phyloP scores from a whole-genome alignment of 2,113 vertebrate genomes.

The Zosterops lateralis region DNA sequence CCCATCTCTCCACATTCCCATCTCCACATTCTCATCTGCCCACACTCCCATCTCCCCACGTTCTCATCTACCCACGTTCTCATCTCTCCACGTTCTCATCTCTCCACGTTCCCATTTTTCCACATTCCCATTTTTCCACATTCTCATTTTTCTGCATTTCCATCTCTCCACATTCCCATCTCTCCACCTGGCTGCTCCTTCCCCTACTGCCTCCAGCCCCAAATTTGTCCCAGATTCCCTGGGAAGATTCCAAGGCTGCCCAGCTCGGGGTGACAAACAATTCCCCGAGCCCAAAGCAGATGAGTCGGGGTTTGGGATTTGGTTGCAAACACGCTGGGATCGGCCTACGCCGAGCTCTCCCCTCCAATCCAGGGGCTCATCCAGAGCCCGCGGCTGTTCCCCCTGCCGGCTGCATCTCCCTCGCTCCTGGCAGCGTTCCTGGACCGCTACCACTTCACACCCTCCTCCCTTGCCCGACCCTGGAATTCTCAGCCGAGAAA shows the following conservation, averaged over 20 bases:
- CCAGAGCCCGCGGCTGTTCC: not conserved
- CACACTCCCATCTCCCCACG: not conserved
- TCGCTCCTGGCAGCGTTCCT: not conserved
- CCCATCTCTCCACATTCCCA: not conserved
- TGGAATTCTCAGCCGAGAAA: not conserved
- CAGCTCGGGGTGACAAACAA: accelerated
- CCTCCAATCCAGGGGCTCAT: not conserved
- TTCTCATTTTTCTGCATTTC: no score
- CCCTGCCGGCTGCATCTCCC: not conserved
- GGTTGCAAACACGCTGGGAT: accelerated
- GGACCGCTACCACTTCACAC: not conserved
- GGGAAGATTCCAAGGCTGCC: not conserved
- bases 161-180: not conserved
- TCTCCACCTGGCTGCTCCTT: not conserved
- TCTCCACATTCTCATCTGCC: not conserved
- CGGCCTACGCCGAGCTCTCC: not conserved
- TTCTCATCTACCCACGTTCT: not conserved
- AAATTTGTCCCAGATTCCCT: accelerated
- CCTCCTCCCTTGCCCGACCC: not conserved
- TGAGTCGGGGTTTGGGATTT: not conserved
- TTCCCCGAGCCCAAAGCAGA: accelerated
- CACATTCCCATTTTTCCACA: not conserved
- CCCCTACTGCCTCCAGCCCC: accelerated
- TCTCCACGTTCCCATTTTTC: not conserved
- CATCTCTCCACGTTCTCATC: not conserved